A percentile compares a stretch with the other conserved stretches of the same genome.
Conservation (phyloP, 2,113 vertebrate genomes). For the Shinisaurus crocodilurus region DNA sequence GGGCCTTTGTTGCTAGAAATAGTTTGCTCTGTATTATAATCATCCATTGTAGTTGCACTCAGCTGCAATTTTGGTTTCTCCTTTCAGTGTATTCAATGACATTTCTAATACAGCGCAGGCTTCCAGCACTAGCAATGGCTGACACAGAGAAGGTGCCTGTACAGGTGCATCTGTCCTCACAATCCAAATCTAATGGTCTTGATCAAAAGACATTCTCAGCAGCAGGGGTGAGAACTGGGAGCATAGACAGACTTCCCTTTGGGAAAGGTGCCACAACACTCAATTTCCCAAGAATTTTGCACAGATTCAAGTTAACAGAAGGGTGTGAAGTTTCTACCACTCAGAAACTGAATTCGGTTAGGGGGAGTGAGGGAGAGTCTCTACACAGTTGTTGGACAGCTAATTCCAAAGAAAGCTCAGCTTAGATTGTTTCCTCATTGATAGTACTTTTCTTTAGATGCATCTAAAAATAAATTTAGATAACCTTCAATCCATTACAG, state of each 20-base stretch:
- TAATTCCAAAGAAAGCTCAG: too few species aligned
- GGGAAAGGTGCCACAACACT: not conserved
- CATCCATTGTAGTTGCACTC: conserved; percentile 57
- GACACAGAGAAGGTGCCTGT: not conserved
- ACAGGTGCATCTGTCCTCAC: conserved; percentile 30
- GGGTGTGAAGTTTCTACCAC: not conserved
- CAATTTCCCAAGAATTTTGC: not conserved
- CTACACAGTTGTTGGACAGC: too few species aligned
- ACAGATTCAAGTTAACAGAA: not conserved
- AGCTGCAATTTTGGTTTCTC: conserved; percentile 66
- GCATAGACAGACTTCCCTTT: not conserved
- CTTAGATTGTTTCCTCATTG: too few species aligned
- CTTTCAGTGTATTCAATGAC: conserved; percentile 53
- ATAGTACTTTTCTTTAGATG: not conserved
- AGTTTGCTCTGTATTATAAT: conserved; percentile 66
- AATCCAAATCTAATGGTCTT: not conserved
- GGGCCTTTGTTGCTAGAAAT: conserved; percentile 72
- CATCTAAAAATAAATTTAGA: not conserved
- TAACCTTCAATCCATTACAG: not conserved
- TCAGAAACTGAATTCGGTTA: not conserved
- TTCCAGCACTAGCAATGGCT: conserved; percentile 23
- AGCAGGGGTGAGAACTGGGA: not conserved
- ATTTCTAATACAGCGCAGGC: conserved; percentile 11
- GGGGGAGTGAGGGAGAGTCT: too few species aligned
- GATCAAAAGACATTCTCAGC: not conserved